These are phyloP conservation scores for Alces alces DNA, from an alignment of 2,113 vertebrate species.

Conservation along the genomic window DNA sequence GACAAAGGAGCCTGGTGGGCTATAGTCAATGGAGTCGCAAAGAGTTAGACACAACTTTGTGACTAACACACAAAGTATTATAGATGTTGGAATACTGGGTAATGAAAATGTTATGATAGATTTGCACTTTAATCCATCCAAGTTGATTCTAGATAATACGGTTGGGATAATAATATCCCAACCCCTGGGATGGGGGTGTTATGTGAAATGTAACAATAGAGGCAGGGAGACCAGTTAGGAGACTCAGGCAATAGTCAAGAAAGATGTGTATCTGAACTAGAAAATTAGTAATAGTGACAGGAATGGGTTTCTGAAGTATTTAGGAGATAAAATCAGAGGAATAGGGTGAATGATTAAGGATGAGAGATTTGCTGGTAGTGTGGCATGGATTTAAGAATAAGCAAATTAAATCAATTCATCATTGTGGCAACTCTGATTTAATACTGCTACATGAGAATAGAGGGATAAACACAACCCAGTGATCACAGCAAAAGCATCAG, in stretches of 20 bases:
- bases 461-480: neutral
- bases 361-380: neutral
- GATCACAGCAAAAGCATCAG: neutral
- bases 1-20: neutral
- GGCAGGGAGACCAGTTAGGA: neutral
- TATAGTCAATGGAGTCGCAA: neutral
- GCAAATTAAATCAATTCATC: neutral
- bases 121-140: neutral
- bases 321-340: neutral
- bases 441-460: neutral
- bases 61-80: neutral
- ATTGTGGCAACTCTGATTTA: neutral
- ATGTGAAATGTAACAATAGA: neutral
- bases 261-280: neutral
- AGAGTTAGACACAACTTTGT: neutral
- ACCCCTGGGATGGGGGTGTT: rapidly evolving
- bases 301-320: neutral
- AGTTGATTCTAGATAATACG: neutral
- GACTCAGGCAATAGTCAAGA: neutral
- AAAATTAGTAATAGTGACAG: neutral
- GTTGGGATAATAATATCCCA: too few species aligned
- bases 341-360: neutral
- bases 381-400: neutral
- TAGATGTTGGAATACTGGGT: neutral
- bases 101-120: neutral